These are phyloP conservation scores for Euplagia quadripunctaria DNA, from an alignment of 2,888 invertebrate genomes.

Conservation along the genomic window DNA sequence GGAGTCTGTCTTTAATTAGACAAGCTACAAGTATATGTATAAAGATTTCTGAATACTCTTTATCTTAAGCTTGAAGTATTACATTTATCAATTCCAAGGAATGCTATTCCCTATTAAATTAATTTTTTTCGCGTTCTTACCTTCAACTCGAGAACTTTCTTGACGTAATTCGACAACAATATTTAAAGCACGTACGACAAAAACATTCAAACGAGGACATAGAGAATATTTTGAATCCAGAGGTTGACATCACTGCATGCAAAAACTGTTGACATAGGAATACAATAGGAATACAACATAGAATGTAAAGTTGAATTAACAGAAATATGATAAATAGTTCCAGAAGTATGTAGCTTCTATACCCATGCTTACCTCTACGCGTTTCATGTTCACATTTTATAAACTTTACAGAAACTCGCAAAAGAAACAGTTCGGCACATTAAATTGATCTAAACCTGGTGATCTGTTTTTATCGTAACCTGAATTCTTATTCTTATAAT, in stretches of 20 bases:
- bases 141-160: neutral
- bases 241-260: conserved; percentile 17
- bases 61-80: neutral
- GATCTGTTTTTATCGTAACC: conserved; percentile 24
- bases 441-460: conserved; percentile 6
- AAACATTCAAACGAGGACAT: conserved; percentile 33
- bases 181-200: conserved; percentile 33
- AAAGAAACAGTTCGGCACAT: neutral
- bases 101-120: neutral
- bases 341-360: neutral
- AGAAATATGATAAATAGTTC: neutral
- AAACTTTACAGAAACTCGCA: neutral
- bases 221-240: conserved; percentile 28
- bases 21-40: neutral
- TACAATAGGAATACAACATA: neutral
- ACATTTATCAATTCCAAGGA: neutral
- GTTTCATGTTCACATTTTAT: neutral
- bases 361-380: too few species aligned
- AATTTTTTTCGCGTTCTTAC: neutral
- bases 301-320: neutral
- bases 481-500: conserved; percentile 14
- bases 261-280: conserved; percentile 19
- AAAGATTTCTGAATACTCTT: neutral
- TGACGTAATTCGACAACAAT: conserved; percentile 12
- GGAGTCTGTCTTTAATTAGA: neutral